Evolutionary conservation across 2,113 vertebrate genomes (phyloP).

Genomic region (Aptenodytes forsteri): DNA sequence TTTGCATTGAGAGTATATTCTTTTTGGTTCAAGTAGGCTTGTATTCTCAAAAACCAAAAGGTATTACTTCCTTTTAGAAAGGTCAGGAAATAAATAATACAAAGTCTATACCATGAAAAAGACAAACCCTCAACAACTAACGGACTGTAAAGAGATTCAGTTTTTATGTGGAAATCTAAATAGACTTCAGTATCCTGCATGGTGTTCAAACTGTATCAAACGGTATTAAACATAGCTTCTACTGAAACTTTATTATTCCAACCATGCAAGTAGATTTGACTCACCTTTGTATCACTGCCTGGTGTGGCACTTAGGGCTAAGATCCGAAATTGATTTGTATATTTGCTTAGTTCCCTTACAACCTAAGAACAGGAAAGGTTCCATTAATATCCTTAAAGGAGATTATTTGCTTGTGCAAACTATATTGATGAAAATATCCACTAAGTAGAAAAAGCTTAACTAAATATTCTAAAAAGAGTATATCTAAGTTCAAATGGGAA

Average conservation of each 20-base stretch:
- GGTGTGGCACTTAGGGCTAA: constrained; percentile 95
- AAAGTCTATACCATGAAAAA: neutral
- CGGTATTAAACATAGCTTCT: neutral
- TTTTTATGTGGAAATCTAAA: too few relatives aligned
- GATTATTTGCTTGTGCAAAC: neutral
- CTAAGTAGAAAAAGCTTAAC: neutral
- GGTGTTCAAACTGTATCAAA: neutral
- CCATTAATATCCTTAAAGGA: neutral
- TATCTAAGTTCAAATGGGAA: neutral
- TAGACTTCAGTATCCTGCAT: neutral
- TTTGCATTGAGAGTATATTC: neutral
- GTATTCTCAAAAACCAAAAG: neutral
- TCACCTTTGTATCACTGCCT: constrained; percentile 90
- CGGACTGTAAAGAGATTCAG: rapidly evolving
- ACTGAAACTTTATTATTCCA: rapidly evolving
- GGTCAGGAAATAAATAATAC: neutral
- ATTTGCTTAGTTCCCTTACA: constrained; percentile 85
- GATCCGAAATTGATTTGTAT: constrained; percentile 86
- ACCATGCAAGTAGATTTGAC: rapidly evolving
- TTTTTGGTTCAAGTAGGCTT: neutral
- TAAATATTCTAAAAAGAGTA: neutral
- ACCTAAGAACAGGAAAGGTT: constrained; percentile 75
- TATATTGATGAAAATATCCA: neutral
- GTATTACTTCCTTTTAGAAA: neutral
- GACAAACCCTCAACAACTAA: neutral